Conservation (phyloP, 2,888 invertebrate species). For the Neoscelio sp. region DNA sequence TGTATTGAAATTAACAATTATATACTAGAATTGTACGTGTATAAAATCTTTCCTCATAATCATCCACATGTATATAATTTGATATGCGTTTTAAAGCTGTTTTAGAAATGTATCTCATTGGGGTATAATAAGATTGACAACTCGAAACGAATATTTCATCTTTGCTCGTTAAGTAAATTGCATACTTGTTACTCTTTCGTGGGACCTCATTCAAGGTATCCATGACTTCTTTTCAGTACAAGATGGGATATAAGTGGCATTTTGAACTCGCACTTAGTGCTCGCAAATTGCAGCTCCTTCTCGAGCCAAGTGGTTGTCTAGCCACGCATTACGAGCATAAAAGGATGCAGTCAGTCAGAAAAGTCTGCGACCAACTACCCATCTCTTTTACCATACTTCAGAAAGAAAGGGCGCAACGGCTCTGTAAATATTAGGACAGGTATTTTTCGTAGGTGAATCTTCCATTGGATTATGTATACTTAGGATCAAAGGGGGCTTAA, state of each 20-base stretch:
- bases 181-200: constrained; percentile 46
- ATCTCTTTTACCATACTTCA: constrained; percentile 35
- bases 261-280: constrained; percentile 62
- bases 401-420: constrained; percentile 49
- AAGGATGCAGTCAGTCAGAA: constrained; percentile 67
- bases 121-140: constrained; percentile 23
- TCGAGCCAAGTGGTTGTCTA: constrained; percentile 67
- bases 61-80: not conserved
- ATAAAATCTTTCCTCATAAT: not conserved
- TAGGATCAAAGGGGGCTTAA: constrained; percentile 40
- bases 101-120: constrained; percentile 22
- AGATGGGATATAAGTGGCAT: constrained; percentile 61
- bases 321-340: constrained; percentile 64
- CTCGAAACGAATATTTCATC: constrained; percentile 40
- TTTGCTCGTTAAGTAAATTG: constrained; percentile 40
- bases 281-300: constrained; percentile 67
- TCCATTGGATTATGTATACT: constrained; percentile 48
- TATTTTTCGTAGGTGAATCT: constrained; percentile 46
- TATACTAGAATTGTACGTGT: not conserved
- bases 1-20: constrained; percentile 8
- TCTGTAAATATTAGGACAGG: constrained; percentile 68
- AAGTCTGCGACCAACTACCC: constrained; percentile 52
- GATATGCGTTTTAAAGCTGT: constrained; percentile 4
- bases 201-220: constrained; percentile 51
- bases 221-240: constrained; percentile 43